Evolutionary conservation across 2,888 invertebrate genomes (phyloP), one percentile per base, ranked within the genome.

Genomic region (Lasioglossum leucozonium): DNA sequence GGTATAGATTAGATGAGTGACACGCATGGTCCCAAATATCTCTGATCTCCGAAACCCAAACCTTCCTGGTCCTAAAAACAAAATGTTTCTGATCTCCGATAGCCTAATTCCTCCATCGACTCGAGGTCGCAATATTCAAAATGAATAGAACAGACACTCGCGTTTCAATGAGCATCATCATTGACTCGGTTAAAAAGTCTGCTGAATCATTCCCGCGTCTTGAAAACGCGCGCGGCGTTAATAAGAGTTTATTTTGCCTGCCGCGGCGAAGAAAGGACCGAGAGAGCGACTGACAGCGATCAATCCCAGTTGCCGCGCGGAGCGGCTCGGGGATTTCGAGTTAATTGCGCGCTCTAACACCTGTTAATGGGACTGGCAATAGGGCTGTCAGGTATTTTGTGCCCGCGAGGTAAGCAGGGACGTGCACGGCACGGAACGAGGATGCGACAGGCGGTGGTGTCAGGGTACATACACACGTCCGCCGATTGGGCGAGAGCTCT

Each of bases 291-390:
- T 81, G 80, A 34, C 67, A 51, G 69, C 78, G 84, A 90, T 88
- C 90, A 85, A 88, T 85, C 79, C 67, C 37, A 77, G 58, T 51
- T 58, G 79, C 79, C 83, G n/a, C n/a, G n/a, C n/a, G n/a, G 85
- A 81, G 86, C 77, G 71, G 78, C 77, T 77, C 76, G 75, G 86
- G 88, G 87, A 91, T 91, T 91, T 84, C 90, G 85, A 89, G 92
- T 92, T 93, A 93, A 93, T 93, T 93, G 93, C 91, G 87, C 86
- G 90, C 90, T 91, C 90, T 86, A 93, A 92, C 92, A 92, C 93
- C 92, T 93, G 93, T 93, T 93, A 93, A 93, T 93, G 89, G 93
- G 86, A 90, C 90, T 87, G 91, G 91, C 89, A 91, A 92, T 91
- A 91, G 91, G 88, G 88, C 89, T 92, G 93, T 93, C 93, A 92